These are phyloP conservation scores for Barnardius zonarius DNA, from an alignment of 2,113 vertebrate genomes.

Conservation along the genomic window DNA sequence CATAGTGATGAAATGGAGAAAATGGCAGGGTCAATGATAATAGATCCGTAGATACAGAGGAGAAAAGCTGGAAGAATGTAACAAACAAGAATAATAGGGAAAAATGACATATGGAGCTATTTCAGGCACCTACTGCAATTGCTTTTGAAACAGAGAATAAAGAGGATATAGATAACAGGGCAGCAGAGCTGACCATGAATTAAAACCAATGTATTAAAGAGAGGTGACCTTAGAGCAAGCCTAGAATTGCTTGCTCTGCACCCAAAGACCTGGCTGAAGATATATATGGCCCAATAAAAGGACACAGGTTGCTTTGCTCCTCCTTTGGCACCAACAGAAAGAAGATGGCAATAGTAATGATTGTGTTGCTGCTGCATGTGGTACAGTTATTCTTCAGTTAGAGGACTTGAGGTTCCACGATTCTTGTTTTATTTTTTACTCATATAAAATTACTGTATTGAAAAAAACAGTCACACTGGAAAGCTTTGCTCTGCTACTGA, in stretches of 20 bases:
- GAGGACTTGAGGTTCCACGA: neutral
- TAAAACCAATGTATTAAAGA: neutral
- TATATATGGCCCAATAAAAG: neutral
- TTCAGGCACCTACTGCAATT: neutral
- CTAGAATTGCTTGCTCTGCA: neutral
- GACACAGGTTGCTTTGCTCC: neutral
- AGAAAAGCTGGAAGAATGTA: neutral
- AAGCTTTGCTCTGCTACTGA: too few species aligned
- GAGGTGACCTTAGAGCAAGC: neutral
- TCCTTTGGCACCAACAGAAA: neutral
- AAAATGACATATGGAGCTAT: neutral
- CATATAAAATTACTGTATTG: neutral
- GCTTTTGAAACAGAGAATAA: neutral
- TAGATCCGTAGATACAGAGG: neutral
- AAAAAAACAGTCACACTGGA: neutral
- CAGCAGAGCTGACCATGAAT: neutral
- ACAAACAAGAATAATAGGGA: neutral
- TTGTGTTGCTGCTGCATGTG: neutral
- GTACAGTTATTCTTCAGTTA: neutral
- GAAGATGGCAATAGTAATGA: neutral
- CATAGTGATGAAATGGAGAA: neutral
- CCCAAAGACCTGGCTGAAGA: neutral
- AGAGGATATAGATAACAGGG: neutral
- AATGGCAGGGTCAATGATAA: neutral
- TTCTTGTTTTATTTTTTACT: neutral